Evolutionary conservation across 2,888 invertebrate species (phyloP).

Genomic region (Creontiades dilutus): DNA sequence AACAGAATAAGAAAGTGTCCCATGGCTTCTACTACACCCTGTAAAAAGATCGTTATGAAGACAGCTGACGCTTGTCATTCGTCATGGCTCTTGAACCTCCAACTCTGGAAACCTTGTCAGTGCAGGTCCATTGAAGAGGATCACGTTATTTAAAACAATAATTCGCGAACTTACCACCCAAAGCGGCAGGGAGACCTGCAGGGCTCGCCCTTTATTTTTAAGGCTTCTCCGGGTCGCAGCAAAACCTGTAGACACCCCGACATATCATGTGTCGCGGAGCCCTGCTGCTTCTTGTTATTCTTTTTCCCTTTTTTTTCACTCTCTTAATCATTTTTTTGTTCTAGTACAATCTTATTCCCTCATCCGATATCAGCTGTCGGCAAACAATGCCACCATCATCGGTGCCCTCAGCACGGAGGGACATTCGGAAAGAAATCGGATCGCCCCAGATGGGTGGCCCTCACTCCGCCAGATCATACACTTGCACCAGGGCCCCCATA

Average conservation of each 20-base stretch:
- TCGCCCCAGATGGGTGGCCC: constrained; percentile 63
- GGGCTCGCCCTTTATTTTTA: constrained; percentile 26
- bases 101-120: constrained; percentile 26
- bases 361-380: constrained; percentile 68
- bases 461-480: neutral
- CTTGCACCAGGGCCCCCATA: neutral
- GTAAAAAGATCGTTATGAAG: constrained; percentile 3
- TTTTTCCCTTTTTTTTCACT: constrained; percentile 21
- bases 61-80: constrained; percentile 28
- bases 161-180: constrained; percentile 44
- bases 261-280: constrained; percentile 23
- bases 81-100: neutral
- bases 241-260: constrained; percentile 58
- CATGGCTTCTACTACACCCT: constrained; percentile 7
- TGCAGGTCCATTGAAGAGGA: constrained; percentile 7
- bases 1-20: neutral
- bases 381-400: constrained; percentile 66
- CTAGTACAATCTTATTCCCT: constrained; percentile 56
- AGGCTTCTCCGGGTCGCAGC: constrained; percentile 29
- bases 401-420: constrained; percentile 30
- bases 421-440: constrained; percentile 61
- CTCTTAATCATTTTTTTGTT: neutral
- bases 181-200: constrained; percentile 13
- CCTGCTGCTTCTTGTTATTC: constrained; percentile 2
- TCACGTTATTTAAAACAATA: constrained; percentile 39